Percentiles rank a stretch among this genome's conserved stretches.
Evolutionary conservation across 1,140 invertebrate genomes (phyloP).

Genomic region (Drosophila kanapiae): DNA sequence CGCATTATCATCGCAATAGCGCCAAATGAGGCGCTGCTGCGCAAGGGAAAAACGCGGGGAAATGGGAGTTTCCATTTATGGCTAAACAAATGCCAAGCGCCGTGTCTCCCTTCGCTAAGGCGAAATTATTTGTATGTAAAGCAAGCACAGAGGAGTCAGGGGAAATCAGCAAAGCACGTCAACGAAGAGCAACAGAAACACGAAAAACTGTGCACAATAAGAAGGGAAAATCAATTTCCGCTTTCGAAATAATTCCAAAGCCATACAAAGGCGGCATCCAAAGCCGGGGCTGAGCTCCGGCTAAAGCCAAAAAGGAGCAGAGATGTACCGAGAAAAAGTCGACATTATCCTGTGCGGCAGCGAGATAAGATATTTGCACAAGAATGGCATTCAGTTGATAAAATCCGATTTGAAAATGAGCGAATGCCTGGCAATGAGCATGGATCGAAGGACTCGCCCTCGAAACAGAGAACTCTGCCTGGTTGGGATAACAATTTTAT

Average conservation of each 20-base stretch:
- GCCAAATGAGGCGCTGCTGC: constrained; percentile 14
- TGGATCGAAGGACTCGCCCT: constrained; percentile 33
- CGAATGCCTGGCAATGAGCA: constrained; percentile 83
- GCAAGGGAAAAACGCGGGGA: not conserved
- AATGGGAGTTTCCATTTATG: constrained; percentile 35
- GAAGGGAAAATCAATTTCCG: constrained; percentile 82
- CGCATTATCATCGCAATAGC: constrained; percentile 34
- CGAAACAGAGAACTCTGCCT: constrained; percentile 6
- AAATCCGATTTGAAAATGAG: constrained; percentile 84
- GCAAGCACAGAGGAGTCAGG: constrained; percentile 19
- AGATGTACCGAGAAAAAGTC: constrained; percentile 60
- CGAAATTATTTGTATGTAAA: constrained; percentile 50
- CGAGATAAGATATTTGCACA: constrained; percentile 83
- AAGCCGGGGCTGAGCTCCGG: constrained; percentile 59
- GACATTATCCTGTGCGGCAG: constrained; percentile 73
- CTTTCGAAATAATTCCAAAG: constrained; percentile 83
- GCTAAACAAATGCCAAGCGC: constrained; percentile 14
- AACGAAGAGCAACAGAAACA: constrained; percentile 55
- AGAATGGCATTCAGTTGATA: constrained; percentile 83
- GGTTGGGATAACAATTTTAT: constrained; percentile 82
- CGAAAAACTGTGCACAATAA: constrained; percentile 74
- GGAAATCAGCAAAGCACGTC: constrained; percentile 48
- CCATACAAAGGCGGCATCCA: constrained; percentile 69
- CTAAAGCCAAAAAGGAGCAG: constrained; percentile 37
- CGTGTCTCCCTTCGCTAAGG: not conserved